Evolutionary conservation across 1,140 invertebrate species (phyloP).

Genomic region (Eurosta solidaginis): DNA sequence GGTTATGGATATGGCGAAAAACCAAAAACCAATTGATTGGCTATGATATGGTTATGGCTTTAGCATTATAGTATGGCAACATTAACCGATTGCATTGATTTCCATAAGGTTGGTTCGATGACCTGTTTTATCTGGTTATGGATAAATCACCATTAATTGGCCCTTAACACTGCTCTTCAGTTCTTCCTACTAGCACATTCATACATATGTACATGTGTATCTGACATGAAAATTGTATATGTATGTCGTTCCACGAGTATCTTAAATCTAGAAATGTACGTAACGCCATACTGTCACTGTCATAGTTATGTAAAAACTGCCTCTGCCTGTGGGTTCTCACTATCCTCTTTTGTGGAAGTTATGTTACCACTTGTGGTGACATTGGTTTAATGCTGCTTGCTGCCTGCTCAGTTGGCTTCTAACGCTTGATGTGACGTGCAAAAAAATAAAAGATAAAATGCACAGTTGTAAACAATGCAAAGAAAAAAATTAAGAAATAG

Average conservation of each 20-base stretch:
- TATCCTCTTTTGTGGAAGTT: neutral
- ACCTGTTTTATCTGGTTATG: too few relatives aligned
- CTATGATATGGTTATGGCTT: too few relatives aligned
- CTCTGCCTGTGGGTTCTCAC: neutral
- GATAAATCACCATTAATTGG: too few relatives aligned
- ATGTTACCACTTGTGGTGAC: constrained; percentile 19
- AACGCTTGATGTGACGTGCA: neutral
- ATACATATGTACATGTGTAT: neutral
- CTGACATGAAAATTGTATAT: too few relatives aligned
- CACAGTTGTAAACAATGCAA: neutral
- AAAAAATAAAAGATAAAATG: constrained; percentile 1
- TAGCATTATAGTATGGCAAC: too few relatives aligned
- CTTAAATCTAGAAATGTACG: neutral
- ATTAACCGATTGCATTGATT: too few relatives aligned
- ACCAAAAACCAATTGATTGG: too few relatives aligned
- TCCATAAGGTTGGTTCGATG: too few relatives aligned
- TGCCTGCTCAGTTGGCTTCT: constrained; percentile 7
- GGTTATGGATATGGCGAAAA: too few relatives aligned
- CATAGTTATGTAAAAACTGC: neutral
- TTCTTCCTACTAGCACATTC: neutral
- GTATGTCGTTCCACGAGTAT: neutral
- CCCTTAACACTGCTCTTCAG: too few relatives aligned
- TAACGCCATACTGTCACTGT: neutral
- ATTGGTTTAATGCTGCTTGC: constrained; percentile 1
- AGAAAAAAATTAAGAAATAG: neutral